phyloP scores from a whole-genome alignment of 2,113 vertebrate genomes.

The Castor canadensis region DNA sequence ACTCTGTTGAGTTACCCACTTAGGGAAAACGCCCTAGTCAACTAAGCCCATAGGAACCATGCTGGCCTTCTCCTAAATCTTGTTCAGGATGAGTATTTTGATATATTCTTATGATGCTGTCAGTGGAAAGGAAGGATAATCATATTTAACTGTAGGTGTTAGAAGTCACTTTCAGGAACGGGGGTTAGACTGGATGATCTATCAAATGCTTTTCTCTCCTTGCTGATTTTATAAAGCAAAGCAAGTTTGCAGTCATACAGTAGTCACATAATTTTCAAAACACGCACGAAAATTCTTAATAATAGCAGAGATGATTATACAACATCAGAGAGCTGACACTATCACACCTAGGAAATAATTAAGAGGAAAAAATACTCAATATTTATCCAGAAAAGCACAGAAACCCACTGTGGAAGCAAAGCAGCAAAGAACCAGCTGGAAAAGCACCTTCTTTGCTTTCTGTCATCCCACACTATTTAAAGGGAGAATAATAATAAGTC shows the following conservation, averaged over 20 bases:
- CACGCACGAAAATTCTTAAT: not conserved
- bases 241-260: not conserved
- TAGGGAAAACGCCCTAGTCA: not conserved
- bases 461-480: slow-evolving; percentile 4
- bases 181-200: not conserved
- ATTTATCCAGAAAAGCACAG: slow-evolving; percentile 10
- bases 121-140: not conserved
- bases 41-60: not conserved
- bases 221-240: slow-evolving; percentile 17
- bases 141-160: not conserved
- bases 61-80: not conserved
- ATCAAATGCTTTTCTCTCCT: not conserved
- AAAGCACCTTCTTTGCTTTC: not conserved
- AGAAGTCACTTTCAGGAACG: not conserved
- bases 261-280: slow-evolving; percentile 17
- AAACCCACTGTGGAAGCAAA: not conserved
- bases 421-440: not conserved
- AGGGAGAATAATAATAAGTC: not conserved
- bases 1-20: not conserved
- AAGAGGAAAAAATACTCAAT: slow-evolving; percentile 19
- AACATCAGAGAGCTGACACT: not conserved
- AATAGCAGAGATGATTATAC: slow-evolving; percentile 7
- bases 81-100: not conserved
- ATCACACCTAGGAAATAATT: slow-evolving; percentile 16
- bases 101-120: not conserved